A percentile compares a stretch with the other conserved stretches of the same genome.
Conservation (phyloP, 1,140 invertebrate genomes). For the Zaprionus nigranus region DNA sequence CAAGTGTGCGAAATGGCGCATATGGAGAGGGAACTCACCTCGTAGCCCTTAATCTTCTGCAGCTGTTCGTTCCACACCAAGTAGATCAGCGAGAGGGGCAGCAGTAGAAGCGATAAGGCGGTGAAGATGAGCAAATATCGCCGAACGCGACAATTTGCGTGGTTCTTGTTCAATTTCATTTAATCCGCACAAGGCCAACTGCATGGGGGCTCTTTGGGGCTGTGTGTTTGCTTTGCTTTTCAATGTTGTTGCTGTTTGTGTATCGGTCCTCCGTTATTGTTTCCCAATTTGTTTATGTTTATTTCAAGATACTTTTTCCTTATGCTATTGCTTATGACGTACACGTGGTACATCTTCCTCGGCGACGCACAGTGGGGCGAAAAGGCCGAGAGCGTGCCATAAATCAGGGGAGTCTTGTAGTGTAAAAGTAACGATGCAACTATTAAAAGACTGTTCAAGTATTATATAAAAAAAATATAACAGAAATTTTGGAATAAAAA, state of each 20-base stretch:
- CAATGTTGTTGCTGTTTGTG: not conserved
- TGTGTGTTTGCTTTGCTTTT: conserved; percentile 15
- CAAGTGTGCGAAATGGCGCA: not conserved
- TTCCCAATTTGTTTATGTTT: conserved; percentile 25
- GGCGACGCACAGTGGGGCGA: not conserved
- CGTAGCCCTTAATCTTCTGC: conserved; percentile 83
- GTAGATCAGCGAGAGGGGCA: conserved; percentile 81
- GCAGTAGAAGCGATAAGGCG: conserved; percentile 72
- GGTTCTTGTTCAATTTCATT: conserved; percentile 82
- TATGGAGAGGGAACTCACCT: conserved; percentile 66
- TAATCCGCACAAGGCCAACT: conserved; percentile 64
- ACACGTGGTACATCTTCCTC: conserved; percentile 17
- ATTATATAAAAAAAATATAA: no score
- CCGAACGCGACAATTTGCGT: conserved; percentile 82
- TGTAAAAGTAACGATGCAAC: no score
- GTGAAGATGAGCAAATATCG: conserved; percentile 84
- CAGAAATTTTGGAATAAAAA: no score
- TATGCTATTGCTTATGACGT: conserved; percentile 13
- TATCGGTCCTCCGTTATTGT: conserved; percentile 20
- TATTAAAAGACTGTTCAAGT: no score
- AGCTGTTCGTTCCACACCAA: conserved; percentile 82
- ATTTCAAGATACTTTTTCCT: conserved; percentile 37
- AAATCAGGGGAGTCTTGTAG: no score
- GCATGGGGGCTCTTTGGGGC: conserved; percentile 69
- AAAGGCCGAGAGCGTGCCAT: no score